Conservation (phyloP, 2,888 invertebrate species). For the Diploptera punctata region DNA sequence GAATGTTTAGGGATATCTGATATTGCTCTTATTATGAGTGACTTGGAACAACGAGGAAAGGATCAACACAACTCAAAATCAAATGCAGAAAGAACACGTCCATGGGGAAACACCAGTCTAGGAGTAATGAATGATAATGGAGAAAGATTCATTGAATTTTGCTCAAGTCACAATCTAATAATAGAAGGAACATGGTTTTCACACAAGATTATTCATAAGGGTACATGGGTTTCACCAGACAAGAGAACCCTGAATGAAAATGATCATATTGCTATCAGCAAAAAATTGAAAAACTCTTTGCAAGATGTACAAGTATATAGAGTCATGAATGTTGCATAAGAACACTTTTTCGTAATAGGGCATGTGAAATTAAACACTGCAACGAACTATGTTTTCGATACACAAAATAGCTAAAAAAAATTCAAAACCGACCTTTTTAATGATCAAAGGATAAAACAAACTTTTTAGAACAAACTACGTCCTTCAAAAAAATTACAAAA, state of each 20-base stretch:
- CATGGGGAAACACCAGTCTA: not conserved
- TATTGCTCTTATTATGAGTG: too few relatives aligned
- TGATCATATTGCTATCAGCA: not conserved
- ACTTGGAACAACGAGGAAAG: too few relatives aligned
- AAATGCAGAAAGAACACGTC: too few relatives aligned
- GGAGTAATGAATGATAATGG: not conserved
- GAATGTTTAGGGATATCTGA: too few relatives aligned
- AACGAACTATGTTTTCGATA: not conserved
- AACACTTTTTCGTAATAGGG: not conserved
- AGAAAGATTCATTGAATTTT: not conserved
- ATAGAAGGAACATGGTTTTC: not conserved
- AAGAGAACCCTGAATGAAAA: not conserved
- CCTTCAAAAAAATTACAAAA: not conserved
- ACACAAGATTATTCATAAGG: not conserved
- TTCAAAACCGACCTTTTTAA: not conserved
- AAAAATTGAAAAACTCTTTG: not conserved
- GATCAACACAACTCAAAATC: too few relatives aligned
- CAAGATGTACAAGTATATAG: constrained; percentile 7
- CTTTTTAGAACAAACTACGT: not conserved
- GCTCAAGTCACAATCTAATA: constrained; percentile 1
- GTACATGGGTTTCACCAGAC: not conserved
- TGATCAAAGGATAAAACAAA: not conserved
- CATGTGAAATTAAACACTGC: not conserved
- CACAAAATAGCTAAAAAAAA: not conserved
- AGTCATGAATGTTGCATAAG: not conserved